Evolutionary conservation across 2,113 vertebrate species (phyloP).

Genomic region (Lutjanus erythropterus): DNA sequence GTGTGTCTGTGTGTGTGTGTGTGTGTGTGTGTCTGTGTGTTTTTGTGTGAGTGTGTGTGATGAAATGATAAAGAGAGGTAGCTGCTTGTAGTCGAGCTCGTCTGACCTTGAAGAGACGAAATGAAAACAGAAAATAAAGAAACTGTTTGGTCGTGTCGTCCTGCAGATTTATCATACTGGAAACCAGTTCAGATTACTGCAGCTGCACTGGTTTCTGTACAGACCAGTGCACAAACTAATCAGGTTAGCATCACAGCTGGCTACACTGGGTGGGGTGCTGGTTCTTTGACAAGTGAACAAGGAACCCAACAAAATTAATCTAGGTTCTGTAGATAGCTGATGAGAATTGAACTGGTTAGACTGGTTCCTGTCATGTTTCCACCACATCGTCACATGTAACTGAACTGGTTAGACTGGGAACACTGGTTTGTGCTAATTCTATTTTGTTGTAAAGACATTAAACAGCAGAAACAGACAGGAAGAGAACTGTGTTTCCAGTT

Average conservation of each 20-base stretch:
- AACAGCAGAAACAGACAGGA: background rate
- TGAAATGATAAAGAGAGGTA: constrained; percentile 20
- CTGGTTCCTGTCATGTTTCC: too few relatives aligned
- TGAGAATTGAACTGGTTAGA: too few relatives aligned
- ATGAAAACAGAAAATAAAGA: constrained; percentile 24
- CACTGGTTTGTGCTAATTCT: background rate
- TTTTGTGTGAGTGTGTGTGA: constrained; percentile 34
- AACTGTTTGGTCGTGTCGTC: background rate
- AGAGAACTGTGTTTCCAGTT: background rate
- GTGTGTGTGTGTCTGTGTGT: constrained; percentile 11
- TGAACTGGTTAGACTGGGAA: background rate
- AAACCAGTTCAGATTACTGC: background rate
- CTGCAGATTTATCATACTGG: background rate
- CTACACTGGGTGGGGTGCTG: background rate
- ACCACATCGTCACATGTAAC: too few relatives aligned
- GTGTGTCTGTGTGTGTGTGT: background rate
- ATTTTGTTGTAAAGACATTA: background rate
- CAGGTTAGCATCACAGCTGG: too few relatives aligned
- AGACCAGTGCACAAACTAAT: background rate
- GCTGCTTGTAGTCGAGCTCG: constrained; percentile 9
- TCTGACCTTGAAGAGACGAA: constrained; percentile 65
- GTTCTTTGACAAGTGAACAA: too few relatives aligned
- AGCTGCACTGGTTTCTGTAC: background rate
- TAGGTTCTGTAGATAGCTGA: too few relatives aligned
- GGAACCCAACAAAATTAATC: too few relatives aligned